Percentiles rank a stretch among this genome's conserved stretches.
These are phyloP conservation scores for Cantharis rufa DNA, from an alignment of 2,888 invertebrate species.

Conservation along the genomic window DNA sequence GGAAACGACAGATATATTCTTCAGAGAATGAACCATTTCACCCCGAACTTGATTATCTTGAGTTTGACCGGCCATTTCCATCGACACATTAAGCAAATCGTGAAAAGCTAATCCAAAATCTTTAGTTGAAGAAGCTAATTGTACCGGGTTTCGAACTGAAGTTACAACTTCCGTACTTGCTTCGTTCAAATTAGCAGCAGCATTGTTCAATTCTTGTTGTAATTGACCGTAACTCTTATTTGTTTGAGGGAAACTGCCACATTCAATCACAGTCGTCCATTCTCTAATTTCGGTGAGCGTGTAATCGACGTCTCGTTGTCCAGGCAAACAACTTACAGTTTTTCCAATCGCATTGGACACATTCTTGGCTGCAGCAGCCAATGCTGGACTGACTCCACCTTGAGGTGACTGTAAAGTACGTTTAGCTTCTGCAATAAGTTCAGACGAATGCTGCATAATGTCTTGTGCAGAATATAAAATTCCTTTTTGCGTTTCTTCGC, in stretches of 20 bases:
- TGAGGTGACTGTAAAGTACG: constrained; percentile 70
- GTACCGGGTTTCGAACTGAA: constrained; percentile 71
- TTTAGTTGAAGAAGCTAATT: constrained; percentile 75
- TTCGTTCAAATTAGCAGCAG: constrained; percentile 82
- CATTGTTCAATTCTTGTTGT: constrained; percentile 81
- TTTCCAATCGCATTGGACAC: constrained; percentile 65
- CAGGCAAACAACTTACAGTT: constrained; percentile 85
- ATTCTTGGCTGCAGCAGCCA: constrained; percentile 75
- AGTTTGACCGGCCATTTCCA: constrained; percentile 86
- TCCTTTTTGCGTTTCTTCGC: constrained; percentile 60
- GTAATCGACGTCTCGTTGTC: constrained; percentile 91
- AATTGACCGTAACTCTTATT: constrained; percentile 77
- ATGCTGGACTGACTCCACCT: constrained; percentile 65
- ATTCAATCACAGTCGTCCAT: constrained; percentile 72
- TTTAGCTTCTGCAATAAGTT: constrained; percentile 81
- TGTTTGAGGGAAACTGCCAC: constrained; percentile 75
- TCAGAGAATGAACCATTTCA: constrained; percentile 84
- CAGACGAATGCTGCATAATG: constrained; percentile 77
- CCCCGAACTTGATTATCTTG: constrained; percentile 74
- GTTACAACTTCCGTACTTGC: constrained; percentile 83
- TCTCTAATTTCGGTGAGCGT: constrained; percentile 83
- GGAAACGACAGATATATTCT: constrained; percentile 85
- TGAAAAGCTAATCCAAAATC: constrained; percentile 80
- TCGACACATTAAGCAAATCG: constrained; percentile 74
- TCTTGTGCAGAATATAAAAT: constrained; percentile 76